These are phyloP conservation scores for Drosophila ironensis DNA, from an alignment of 1,140 invertebrate species.

Conservation along the genomic window DNA sequence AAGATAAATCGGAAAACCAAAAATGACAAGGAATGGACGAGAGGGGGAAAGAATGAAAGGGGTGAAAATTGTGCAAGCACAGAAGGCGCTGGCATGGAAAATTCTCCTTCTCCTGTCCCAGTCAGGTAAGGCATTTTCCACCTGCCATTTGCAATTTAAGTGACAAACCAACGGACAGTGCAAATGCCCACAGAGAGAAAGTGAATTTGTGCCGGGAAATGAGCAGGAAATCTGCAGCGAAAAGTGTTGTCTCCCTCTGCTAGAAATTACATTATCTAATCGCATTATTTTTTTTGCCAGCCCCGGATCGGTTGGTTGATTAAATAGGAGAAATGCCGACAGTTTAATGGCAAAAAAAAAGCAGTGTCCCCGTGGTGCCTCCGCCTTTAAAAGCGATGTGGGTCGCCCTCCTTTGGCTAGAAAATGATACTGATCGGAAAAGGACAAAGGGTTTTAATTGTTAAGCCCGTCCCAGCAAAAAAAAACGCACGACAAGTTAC, in stretches of 20 bases:
- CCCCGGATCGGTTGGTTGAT: slow-evolving; percentile 17
- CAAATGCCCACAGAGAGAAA: slow-evolving; percentile 19
- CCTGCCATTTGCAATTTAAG: slow-evolving; percentile 45
- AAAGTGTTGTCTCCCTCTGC: background rate
- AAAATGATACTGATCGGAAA: too few species aligned
- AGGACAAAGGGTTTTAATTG: too few species aligned
- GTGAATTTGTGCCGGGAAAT: too few species aligned
- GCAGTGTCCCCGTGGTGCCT: too few species aligned
- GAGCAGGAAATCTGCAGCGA: background rate
- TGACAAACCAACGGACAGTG: slow-evolving; percentile 65
- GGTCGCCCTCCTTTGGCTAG: too few species aligned
- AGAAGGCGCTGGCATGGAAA: slow-evolving; percentile 30
- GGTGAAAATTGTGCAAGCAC: background rate
- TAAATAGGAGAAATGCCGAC: slow-evolving; percentile 7
- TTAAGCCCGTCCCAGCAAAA: too few species aligned
- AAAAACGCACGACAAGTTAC: too few species aligned
- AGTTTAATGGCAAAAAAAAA: too few species aligned
- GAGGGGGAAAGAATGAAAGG: background rate
- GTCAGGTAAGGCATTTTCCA: slow-evolving; percentile 9
- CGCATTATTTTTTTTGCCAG: slow-evolving; percentile 17
- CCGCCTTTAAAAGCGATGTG: too few species aligned
- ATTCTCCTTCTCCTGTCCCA: slow-evolving; percentile 27
- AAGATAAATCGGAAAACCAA: background rate
- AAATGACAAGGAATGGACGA: background rate
- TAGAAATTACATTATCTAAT: slow-evolving; percentile 39